Conservation (phyloP, 2,113 vertebrate species). For the Mellivora capensis region DNA sequence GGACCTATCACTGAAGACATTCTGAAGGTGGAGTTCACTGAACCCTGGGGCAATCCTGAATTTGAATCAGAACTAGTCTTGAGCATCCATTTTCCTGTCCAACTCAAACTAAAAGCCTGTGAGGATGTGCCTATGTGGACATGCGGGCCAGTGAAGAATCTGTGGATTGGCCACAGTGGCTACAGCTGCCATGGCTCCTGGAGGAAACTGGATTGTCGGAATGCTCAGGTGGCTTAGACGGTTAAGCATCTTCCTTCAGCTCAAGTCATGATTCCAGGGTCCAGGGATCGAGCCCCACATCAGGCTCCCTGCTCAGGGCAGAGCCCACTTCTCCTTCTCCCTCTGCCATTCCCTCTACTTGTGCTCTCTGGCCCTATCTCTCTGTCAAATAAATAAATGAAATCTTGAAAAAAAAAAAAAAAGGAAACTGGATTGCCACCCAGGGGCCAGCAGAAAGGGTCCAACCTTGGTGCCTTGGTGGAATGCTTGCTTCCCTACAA, state of each 20-base stretch:
- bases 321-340: no score
- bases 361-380: no score
- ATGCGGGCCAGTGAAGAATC: fast-evolving
- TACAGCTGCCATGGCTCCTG: neutral
- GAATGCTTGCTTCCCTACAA: neutral
- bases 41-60: neutral
- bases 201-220: fast-evolving
- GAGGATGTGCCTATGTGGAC: neutral
- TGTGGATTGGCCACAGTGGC: fast-evolving
- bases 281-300: no score
- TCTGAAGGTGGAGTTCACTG: neutral
- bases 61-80: neutral
- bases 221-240: no score
- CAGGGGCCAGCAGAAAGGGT: neutral
- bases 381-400: no score
- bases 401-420: no score
- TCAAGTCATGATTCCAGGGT: no score
- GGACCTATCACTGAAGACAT: neutral
- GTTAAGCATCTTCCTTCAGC: no score
- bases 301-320: no score
- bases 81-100: neutral
- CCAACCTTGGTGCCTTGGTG: fast-evolving
- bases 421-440: no score
- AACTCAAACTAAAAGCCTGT: neutral
- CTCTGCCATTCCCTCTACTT: no score